Evolutionary conservation across 2,113 vertebrate species (phyloP), one percentile per base, ranked within the genome.

Genomic region (Patagioenas fasciata): DNA sequence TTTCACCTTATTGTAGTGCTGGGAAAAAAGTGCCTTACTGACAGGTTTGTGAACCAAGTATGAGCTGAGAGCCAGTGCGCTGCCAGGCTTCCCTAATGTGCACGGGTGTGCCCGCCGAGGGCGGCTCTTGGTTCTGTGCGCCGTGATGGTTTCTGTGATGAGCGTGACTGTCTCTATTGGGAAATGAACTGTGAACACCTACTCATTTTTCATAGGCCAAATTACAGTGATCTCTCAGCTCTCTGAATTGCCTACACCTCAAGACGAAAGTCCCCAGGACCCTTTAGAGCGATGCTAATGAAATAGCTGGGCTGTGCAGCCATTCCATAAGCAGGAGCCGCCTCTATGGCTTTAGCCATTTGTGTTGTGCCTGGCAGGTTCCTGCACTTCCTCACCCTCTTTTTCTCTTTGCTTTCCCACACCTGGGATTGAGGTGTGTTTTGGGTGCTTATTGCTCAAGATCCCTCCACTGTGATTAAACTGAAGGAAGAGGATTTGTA

Each of bases 121-220:
- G 83, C 1, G 26, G 89, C 84, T 87, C 48, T 95, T 92, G 89
- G 84, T 87, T 82, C 78, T 72, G 36, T 58, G 81, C 78, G 34
- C 77, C 86, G 38, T 71, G 93, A 79, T 87, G 91, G 78, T 70
- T 94, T 93, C 78, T 96, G 91, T 88, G 94, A 94, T 94, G 95
- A 96, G 87, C 85, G 58, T 54, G 93, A 80, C 95, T 96, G 87
- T 96, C 78, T 89, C 93, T 93, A 23, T 94, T 97, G 96, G 96
- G 94, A 96, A 97, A 97, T 96, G 96, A 96, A 91, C 94, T 96
- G 89, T 82, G 95, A 94, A 93, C 96, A 91, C 94, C 93, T 94
- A 96, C 95, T 96, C 93, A 95, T 96, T 97, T 93, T 97, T 96
- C 94, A 96, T 9, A 94, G 93, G 93, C 89, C 95, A 95, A 96